Evolutionary conservation across 2,888 invertebrate species (phyloP).

Genomic region (Sesia apiformis): DNA sequence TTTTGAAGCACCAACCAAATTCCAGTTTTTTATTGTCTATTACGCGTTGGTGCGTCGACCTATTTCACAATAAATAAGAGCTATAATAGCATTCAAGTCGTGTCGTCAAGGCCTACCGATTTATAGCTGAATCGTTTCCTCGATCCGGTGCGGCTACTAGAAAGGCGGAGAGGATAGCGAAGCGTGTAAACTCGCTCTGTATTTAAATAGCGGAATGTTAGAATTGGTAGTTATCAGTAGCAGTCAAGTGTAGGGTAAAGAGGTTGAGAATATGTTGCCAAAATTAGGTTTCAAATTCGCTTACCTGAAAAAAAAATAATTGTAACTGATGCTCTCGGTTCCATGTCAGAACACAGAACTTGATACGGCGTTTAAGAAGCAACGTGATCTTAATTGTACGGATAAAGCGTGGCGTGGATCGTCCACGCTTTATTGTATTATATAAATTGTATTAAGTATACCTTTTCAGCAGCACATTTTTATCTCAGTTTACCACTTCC

Average conservation of each 20-base stretch:
- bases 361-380: too few relatives aligned
- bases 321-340: too few relatives aligned
- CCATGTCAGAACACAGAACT: too few relatives aligned
- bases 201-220: background rate
- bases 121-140: conserved; percentile 55
- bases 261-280: background rate
- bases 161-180: conserved; percentile 11
- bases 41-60: conserved; percentile 17
- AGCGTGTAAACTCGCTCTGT: too few relatives aligned
- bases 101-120: conserved; percentile 51
- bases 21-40: background rate
- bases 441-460: too few relatives aligned
- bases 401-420: too few relatives aligned
- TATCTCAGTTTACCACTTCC: too few relatives aligned
- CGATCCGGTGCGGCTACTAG: conserved; percentile 27
- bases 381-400: too few relatives aligned
- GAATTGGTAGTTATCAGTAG: background rate
- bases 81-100: conserved; percentile 56
- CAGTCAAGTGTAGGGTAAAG: background rate
- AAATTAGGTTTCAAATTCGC: background rate
- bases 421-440: too few relatives aligned
- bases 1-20: background rate
- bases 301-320: too few relatives aligned
- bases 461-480: too few relatives aligned
- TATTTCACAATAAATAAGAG: conserved; percentile 55